Percentiles rank a stretch among this genome's conserved stretches.
Evolutionary conservation across 2,888 invertebrate genomes (phyloP).

Genomic region (Platycnemis pennipes): DNA sequence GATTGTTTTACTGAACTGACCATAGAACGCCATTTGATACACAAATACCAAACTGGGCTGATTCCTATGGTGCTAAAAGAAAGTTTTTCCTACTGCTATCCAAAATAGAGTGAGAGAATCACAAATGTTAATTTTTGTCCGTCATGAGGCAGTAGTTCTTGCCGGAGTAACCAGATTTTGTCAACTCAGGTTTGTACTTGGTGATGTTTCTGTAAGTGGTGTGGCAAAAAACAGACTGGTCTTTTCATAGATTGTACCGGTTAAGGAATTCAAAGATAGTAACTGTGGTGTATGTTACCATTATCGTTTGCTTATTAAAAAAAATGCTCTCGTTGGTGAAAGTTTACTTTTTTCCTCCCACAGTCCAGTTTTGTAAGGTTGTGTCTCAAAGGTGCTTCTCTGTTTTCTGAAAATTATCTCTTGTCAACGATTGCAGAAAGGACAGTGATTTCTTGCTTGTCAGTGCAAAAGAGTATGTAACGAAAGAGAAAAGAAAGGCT

Average conservation of each 20-base stretch:
- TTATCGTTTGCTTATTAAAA: background rate
- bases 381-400: slow-evolving; percentile 63
- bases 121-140: slow-evolving; percentile 49
- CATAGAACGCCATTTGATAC: slow-evolving; percentile 64
- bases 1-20: slow-evolving; percentile 56
- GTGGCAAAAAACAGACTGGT: background rate
- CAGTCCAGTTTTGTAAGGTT: slow-evolving; percentile 59
- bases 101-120: slow-evolving; percentile 47
- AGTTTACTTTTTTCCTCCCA: background rate
- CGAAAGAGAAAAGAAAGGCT: slow-evolving; percentile 29
- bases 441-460: slow-evolving; percentile 37
- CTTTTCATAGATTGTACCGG: background rate
- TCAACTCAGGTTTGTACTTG: slow-evolving; percentile 48
- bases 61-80: slow-evolving; percentile 28
- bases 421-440: slow-evolving; percentile 66
- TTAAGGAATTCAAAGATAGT: background rate
- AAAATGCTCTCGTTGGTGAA: background rate
- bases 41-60: slow-evolving; percentile 62
- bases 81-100: slow-evolving; percentile 15
- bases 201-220: background rate
- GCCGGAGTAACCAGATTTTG: slow-evolving; percentile 50
- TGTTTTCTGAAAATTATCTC: slow-evolving; percentile 65
- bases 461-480: slow-evolving; percentile 45
- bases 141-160: slow-evolving; percentile 18
- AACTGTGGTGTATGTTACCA: background rate